Evolutionary conservation across 1,140 invertebrate species (phyloP), one percentile per base, ranked within the genome.

Genomic region (Mylabris phalerata): DNA sequence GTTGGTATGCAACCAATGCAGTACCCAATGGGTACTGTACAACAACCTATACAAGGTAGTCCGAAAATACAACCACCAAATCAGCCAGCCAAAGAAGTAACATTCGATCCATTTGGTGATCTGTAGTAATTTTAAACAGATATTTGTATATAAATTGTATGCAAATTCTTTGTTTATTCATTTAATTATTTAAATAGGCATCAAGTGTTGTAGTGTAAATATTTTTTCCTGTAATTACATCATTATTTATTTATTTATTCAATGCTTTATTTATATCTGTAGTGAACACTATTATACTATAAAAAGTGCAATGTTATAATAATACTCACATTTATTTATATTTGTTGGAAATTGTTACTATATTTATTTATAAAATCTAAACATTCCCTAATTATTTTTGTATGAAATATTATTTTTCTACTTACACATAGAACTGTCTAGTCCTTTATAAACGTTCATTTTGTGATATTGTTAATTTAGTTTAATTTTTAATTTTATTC

Each of bases 41-140:
- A 61, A 55, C 61, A 69, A 39, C 65, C 65, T 26, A 48, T 65
- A 19, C 59, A 58, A 57, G 70, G 65, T 11, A 70, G 67, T 57
- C 66, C 70, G 4, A 64, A 65, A 41, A 66, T 69, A 52, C 63
- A 61, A 42, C 59, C 56, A 38, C 50, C 62, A 62, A 65, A 48
- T 57, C 58, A 10, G 11, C 62, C 9, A 55, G 40, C 54, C 64
- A 66, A 52, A 52, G 66, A 69, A 59, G 64, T 65, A n/a, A 68
- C 57, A 57, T 74, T 74, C 56, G 71, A 74, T 71, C 73, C 73
- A 19, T 74, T 74, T 57, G 73, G 71, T 25, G 65, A 67, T 59
- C 64, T 74, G 63, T 74, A 74, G 60, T 59, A 19, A 52, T 52
- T n/a, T 52, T 10, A 44, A 41, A 41, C 19, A 19, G 19, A 19